phyloP scores from a whole-genome alignment of 2,888 invertebrate species.

The Nymphalis urticae region DNA sequence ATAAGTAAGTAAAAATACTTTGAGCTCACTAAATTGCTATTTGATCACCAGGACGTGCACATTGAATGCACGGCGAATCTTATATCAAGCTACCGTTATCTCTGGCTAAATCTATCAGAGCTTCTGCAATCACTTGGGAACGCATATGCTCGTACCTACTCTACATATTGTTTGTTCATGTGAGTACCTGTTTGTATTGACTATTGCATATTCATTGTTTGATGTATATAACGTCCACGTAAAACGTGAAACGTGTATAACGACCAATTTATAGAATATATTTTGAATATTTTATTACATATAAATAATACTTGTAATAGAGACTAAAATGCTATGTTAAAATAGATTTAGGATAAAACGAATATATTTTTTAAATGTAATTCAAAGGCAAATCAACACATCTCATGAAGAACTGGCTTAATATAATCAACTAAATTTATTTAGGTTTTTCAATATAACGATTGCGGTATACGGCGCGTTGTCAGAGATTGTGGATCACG shows the following conservation, averaged over 20 bases:
- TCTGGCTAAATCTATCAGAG: slow-evolving; percentile 85
- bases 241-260: too few relatives aligned
- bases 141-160: slow-evolving; percentile 85
- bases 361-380: too few relatives aligned
- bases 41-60: slow-evolving; percentile 75
- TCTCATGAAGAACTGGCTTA: neutral
- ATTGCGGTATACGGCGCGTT: slow-evolving; percentile 85
- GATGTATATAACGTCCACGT: too few relatives aligned
- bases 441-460: slow-evolving; percentile 84
- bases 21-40: neutral
- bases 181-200: slow-evolving; percentile 48
- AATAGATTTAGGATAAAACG: too few relatives aligned
- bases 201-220: too few relatives aligned
- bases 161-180: slow-evolving; percentile 85
- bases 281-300: too few relatives aligned
- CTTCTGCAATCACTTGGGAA: slow-evolving; percentile 84
- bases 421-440: neutral
- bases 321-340: too few relatives aligned
- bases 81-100: slow-evolving; percentile 82
- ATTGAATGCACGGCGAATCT: slow-evolving; percentile 79
- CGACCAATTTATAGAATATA: too few relatives aligned
- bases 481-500: slow-evolving; percentile 85
- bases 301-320: too few relatives aligned
- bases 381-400: too few relatives aligned
- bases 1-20: neutral